Evolutionary conservation across 2,797 vertebrate genomes (phyloP), one percentile per base, ranked within the genome.

Genomic region (Bradypodion ventrale): DNA sequence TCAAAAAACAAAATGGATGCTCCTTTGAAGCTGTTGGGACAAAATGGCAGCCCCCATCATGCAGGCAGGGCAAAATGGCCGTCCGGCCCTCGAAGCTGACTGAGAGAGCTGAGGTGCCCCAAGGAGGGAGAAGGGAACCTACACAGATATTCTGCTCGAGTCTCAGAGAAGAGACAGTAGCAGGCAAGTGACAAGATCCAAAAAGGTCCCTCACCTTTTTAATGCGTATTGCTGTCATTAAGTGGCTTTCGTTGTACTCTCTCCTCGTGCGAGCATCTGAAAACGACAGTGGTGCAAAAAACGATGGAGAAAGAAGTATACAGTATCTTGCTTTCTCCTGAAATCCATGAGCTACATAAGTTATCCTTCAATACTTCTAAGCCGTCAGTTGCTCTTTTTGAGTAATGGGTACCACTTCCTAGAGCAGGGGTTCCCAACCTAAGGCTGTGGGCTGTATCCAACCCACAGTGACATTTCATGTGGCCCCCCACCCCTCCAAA

Each of bases 241-340:
- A 95, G 29, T 98, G 98, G 90, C 96, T 95, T 9, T 90, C 95
- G 0, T 96, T 85, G 76, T 97, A 98, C 46, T 98, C 96, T 42
- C 72, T 4, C 83, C 91, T 94, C 88, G 95, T 93, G 66, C 97
- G 97, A 62, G 97, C 96, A 93, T 99, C 98, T 99, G 91, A 4
- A 94, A 95, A 87, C 49, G 86, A 12, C 9, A 63, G 70, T n/a
- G 40, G 23, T 5, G 63, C 49, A n/a, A 37, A 72, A 72, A 8
- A 27, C 2, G 19, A 19, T 13, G 52, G 52, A 19, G 52, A 16
- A 2, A 19, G 15, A n/a, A 1, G 52, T 46, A 21, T 19, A 68
- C 4, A 37, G 3, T 4, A 44, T 40, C 15, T 75, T 32, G 25
- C 46, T 37, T 68, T 27, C 35, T 72, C 35, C 5, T 35, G 56